These are phyloP conservation scores for Poeciliopsis turneri DNA, from an alignment of 2,797 vertebrate species.

Conservation along the genomic window DNA sequence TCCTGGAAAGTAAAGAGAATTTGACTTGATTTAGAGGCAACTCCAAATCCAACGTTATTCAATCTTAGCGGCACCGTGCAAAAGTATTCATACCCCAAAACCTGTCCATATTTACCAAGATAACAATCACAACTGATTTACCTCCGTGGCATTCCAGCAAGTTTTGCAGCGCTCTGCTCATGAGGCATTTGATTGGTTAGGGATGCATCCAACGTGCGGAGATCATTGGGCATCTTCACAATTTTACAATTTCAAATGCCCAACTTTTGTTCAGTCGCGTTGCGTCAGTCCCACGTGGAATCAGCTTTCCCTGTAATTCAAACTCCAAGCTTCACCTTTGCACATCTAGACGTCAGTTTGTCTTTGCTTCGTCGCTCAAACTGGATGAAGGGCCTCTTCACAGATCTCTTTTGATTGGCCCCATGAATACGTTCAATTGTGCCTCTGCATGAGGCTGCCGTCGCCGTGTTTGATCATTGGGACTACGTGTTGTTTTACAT, in stretches of 20 bases:
- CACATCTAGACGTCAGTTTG: background rate
- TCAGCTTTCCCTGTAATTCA: background rate
- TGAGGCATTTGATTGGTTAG: background rate
- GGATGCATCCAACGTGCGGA: background rate
- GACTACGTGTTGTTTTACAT: background rate
- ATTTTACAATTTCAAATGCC: background rate
- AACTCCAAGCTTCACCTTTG: background rate
- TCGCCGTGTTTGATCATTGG: background rate
- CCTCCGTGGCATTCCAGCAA: background rate
- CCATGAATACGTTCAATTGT: background rate
- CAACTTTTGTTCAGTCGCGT: background rate
- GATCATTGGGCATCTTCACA: background rate
- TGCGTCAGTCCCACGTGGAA: background rate
- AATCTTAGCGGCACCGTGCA: background rate
- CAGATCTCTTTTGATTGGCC: background rate
- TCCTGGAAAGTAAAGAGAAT: constrained; percentile 42
- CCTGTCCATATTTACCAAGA: background rate
- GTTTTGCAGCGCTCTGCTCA: background rate
- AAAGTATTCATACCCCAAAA: background rate
- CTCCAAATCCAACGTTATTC: constrained; percentile 17
- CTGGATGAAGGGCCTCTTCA: background rate
- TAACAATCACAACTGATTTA: background rate
- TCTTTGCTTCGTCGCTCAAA: background rate
- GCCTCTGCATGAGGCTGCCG: background rate
- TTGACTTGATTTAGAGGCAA: constrained; percentile 47